Conservation (phyloP, 2,113 vertebrate genomes). For the Saimiri boliviensis region DNA sequence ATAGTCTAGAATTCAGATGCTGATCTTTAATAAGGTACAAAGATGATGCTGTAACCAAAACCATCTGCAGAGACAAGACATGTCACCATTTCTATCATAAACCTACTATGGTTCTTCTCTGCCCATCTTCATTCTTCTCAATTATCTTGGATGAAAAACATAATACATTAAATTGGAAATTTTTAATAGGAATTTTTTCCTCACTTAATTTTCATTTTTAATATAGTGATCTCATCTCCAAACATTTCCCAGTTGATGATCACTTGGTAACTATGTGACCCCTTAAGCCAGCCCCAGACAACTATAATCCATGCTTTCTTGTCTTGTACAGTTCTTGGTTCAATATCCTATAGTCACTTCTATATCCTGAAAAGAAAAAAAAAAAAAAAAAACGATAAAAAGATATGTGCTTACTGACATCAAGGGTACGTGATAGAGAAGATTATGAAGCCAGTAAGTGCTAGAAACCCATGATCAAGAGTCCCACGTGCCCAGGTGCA, state of each 20-base stretch:
- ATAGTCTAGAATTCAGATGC: background rate
- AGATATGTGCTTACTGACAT: fast-evolving
- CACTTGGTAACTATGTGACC: background rate
- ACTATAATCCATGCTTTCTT: background rate
- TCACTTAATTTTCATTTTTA: background rate
- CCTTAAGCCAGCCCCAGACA: background rate
- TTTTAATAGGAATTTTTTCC: background rate
- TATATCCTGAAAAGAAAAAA: background rate
- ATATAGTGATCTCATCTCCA: background rate
- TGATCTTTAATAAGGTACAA: constrained; percentile 18
- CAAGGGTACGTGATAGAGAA: fast-evolving
- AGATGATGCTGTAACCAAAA: background rate
- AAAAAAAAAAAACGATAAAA: background rate
- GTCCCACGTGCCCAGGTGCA: fast-evolving
- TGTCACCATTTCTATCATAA: background rate
- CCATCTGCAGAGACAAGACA: background rate
- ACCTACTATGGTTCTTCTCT: background rate
- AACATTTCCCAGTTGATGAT: background rate
- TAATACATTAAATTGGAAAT: background rate
- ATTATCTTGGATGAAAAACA: background rate
- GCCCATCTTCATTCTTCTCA: background rate
- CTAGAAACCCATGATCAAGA: too few species aligned
- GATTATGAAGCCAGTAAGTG: fast-evolving
- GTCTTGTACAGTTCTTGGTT: background rate
- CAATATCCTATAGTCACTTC: background rate